A percentile compares a stretch with the other conserved stretches of the same genome.
phyloP scores from a whole-genome alignment of 2,888 invertebrate species.

The Heliconius erato region DNA sequence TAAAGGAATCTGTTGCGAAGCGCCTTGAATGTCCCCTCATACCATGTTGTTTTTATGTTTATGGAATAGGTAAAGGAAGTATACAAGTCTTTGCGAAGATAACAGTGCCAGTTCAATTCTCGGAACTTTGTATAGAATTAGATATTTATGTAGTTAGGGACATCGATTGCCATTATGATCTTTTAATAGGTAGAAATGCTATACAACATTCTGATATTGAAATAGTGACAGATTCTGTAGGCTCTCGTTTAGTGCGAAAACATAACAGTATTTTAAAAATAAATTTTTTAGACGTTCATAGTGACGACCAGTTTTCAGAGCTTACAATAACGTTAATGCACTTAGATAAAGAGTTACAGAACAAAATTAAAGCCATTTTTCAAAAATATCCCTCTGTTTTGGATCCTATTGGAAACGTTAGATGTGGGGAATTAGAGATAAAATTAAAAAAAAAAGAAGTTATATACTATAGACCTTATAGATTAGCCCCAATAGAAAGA shows the following conservation, averaged over 20 bases:
- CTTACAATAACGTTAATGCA: too few relatives aligned
- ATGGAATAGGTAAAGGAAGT: constrained; percentile 44
- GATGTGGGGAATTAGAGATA: constrained; percentile 47
- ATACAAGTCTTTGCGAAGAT: constrained; percentile 45
- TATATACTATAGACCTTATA: constrained; percentile 51
- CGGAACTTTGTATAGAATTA: constrained; percentile 50
- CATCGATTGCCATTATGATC: constrained; percentile 33
- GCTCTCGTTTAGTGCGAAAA: constrained; percentile 35
- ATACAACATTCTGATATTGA: constrained; percentile 44
- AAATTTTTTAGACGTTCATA: too few relatives aligned
- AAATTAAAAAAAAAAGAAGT: neutral
- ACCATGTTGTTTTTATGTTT: constrained; percentile 29
- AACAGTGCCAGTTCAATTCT: constrained; percentile 46
- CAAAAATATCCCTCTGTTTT: too few relatives aligned
- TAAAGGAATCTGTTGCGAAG: constrained; percentile 50
- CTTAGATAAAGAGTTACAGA: too few relatives aligned
- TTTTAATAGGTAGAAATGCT: constrained; percentile 41
- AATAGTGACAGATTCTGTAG: constrained; percentile 43
- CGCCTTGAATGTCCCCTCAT: constrained; percentile 32
- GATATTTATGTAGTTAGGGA: constrained; percentile 49
- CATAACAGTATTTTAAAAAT: neutral
- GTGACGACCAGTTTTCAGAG: constrained; percentile 10
- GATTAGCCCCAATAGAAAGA: constrained; percentile 50
- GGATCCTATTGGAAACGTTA: constrained; percentile 37
- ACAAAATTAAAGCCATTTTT: too few relatives aligned